These are phyloP conservation scores for Pseudoips prasinana DNA, from an alignment of 2,888 invertebrate species.

Conservation along the genomic window DNA sequence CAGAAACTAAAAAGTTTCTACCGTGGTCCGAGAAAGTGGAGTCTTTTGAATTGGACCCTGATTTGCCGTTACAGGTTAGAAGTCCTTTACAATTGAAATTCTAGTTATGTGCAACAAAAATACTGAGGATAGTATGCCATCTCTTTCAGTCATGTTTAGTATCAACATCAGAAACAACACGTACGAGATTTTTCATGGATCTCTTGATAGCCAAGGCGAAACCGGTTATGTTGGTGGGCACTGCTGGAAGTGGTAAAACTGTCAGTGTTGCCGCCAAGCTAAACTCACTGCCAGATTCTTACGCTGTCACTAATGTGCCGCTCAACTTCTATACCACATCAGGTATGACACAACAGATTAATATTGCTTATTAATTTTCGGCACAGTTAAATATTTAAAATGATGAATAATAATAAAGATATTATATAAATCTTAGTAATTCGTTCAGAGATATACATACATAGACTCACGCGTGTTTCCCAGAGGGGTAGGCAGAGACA, in stretches of 20 bases:
- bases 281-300: conserved; percentile 86
- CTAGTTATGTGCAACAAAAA: too few relatives aligned
- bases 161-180: conserved; percentile 93
- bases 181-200: conserved; percentile 94
- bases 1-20: conserved; percentile 90
- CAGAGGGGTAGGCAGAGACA: too few relatives aligned
- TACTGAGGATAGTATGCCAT: too few relatives aligned
- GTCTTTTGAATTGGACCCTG: conserved; percentile 91
- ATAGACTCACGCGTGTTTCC: too few relatives aligned
- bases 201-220: conserved; percentile 88
- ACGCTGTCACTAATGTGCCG: conserved; percentile 92
- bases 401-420: too few relatives aligned
- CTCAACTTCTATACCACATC: conserved; percentile 98
- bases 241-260: conserved; percentile 95
- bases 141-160: conserved; percentile 88
- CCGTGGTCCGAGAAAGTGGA: conserved; percentile 93
- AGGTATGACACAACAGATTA: conserved; percentile 61
- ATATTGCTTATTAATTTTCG: too few relatives aligned
- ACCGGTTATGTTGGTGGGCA: conserved; percentile 95
- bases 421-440: too few relatives aligned
- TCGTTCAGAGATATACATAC: too few relatives aligned
- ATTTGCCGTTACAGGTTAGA: conserved; percentile 91
- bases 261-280: conserved; percentile 95
- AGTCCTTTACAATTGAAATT: too few relatives aligned
- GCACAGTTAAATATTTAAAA: too few relatives aligned